Base-by-base conservation (phyloP, 2,113 vertebrate genomes). In the Burhinus bistriatus region DNA sequence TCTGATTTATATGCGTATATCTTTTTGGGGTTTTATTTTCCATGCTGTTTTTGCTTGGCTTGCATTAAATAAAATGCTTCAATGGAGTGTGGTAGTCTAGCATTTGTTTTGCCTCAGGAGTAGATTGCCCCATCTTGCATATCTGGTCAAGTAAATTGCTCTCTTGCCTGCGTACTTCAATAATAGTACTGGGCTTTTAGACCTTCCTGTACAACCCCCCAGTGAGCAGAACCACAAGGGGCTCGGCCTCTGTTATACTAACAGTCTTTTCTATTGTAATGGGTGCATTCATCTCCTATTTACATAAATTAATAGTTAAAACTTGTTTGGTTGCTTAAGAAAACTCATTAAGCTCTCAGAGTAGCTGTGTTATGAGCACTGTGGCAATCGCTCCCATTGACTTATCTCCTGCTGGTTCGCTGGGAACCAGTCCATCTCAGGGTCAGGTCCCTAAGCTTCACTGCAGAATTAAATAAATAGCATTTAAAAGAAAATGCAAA, bases 301-400 rank as follows among this genome's bases (percentile, higher is more conserved):
- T 95, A 85, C 95, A 95, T 97, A 97, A 97, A 98, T 98, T 98
- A 98, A 98, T 98, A 97, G 97, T 95, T 97, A 95, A 98, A 98
- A 98, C 96, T 98, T 98, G 96, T 98, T 98, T 97, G 88, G 95
- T 98, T 97, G 97, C 96, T 97, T 96, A 97, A 98, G 96, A 97
- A 98, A 98, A 98, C 99, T 99, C 99, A 99, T 99, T 99, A 99
- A 98, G 98, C 98, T 98, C 98, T 98, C 97, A 97, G 98, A 98
- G 97, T 97, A 98, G 98, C 98, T 98, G 97, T 98, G 98, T 98
- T 98, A 98, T 94, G 98, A 98, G 98, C 98, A 96, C 96, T 98
- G 97, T 98, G 97, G 98, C 97, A 98, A 97, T 98, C 80, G 55
- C 97, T 98, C 94, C 94, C 87, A 86, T 95, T 96, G 95, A 91